phyloP scores from a whole-genome alignment of 2,888 invertebrate genomes.

The Invenusta paracnida region DNA sequence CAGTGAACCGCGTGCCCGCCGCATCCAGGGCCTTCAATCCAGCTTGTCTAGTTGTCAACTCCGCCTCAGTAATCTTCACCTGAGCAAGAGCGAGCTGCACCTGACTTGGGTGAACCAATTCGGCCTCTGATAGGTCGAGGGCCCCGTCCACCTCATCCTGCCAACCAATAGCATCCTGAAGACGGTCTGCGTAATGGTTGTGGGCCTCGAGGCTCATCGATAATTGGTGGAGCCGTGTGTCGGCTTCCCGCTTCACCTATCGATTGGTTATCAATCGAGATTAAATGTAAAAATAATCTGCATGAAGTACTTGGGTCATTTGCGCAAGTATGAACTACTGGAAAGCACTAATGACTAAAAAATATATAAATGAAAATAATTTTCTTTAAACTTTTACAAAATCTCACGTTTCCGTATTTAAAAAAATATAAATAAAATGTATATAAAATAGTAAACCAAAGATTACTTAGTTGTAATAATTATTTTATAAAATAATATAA shows the following conservation, averaged over 20 bases:
- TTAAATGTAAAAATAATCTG: too few species aligned
- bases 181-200: neutral
- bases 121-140: neutral
- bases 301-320: too few species aligned
- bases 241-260: neutral
- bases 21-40: neutral
- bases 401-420: too few species aligned
- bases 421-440: too few species aligned
- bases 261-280: too few species aligned
- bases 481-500: too few species aligned
- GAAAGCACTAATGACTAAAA: too few species aligned
- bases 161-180: neutral
- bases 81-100: neutral
- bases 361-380: too few species aligned
- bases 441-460: too few species aligned
- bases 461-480: too few species aligned
- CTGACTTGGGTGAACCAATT: neutral
- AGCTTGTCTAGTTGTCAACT: neutral
- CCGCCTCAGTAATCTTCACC: neutral
- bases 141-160: neutral
- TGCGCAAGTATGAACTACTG: too few species aligned
- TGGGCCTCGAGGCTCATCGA: neutral
- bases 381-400: too few species aligned
- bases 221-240: neutral
- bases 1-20: neutral